A percentile compares a stretch with the other conserved stretches of the same genome.
phyloP scores from a whole-genome alignment of 2,113 vertebrate genomes.

The Gavia stellata region DNA sequence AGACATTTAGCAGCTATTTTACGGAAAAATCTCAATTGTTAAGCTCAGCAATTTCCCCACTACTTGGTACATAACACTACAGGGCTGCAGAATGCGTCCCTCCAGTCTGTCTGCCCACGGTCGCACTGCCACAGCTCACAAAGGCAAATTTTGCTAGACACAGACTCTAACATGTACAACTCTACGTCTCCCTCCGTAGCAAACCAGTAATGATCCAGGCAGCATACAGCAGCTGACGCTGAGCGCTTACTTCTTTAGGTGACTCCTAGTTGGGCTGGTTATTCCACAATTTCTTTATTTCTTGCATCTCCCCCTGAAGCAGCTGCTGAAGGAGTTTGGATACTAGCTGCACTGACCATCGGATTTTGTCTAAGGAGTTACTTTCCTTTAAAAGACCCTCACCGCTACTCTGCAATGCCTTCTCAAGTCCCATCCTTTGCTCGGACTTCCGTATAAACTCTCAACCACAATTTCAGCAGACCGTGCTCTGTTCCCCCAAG shows the following conservation, averaged over 20 bases:
- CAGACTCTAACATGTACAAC: neutral
- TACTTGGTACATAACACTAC: neutral
- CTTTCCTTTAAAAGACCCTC: neutral
- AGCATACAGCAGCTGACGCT: neutral
- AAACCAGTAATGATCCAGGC: neutral
- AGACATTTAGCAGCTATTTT: neutral
- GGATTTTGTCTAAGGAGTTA: neutral
- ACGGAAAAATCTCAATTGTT: neutral
- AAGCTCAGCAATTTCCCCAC: neutral
- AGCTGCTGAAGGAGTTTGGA: neutral
- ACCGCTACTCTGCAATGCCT: neutral
- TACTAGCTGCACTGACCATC: too few species aligned
- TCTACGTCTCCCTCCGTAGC: neutral
- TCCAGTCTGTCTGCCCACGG: neutral
- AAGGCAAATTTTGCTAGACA: neutral
- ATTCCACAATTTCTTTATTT: neutral
- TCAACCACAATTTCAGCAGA: neutral
- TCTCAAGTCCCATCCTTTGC: neutral
- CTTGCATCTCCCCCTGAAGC: neutral
- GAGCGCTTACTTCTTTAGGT: neutral
- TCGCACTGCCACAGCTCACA: neutral
- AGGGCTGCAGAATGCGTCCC: neutral
- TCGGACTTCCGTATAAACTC: neutral
- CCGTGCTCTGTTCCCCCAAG: neutral
- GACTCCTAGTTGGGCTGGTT: neutral